A percentile compares a stretch with the other conserved stretches of the same genome.
Conservation (phyloP, 2,888 invertebrate genomes). For the Phaedon cochleariae region DNA sequence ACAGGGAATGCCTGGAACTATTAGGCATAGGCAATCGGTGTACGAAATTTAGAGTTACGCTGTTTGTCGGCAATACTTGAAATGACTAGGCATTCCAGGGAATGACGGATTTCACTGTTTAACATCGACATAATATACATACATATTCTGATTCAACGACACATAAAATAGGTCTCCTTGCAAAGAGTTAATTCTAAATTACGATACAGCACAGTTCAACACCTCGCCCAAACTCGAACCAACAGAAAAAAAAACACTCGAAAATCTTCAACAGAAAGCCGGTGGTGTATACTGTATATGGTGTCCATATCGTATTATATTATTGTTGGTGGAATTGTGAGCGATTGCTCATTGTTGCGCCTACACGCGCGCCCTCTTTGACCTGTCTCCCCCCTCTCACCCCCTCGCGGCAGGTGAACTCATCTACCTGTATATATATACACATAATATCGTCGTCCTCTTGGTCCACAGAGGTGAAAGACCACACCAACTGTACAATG, state of each 20-base stretch:
- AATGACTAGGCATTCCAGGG: too few species aligned
- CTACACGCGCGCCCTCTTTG: slow-evolving; percentile 55
- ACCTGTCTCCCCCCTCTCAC: slow-evolving; percentile 50
- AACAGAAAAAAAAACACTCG: background rate
- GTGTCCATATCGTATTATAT: background rate
- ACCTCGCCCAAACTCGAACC: background rate
- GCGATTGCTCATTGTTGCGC: slow-evolving; percentile 58
- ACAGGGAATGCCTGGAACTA: too few species aligned
- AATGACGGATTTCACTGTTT: too few species aligned
- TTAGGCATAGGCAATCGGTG: too few species aligned
- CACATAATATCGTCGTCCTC: too few species aligned
- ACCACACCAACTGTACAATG: too few species aligned
- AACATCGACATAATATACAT: too few species aligned
- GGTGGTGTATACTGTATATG: background rate
- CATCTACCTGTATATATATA: slow-evolving; percentile 47
- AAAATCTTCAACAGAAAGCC: background rate
- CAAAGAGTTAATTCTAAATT: background rate
- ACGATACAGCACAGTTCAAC: background rate
- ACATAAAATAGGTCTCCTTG: too few species aligned
- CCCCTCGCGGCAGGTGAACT: slow-evolving; percentile 49
- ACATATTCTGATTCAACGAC: too few species aligned
- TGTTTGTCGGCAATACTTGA: too few species aligned
- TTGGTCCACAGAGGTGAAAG: too few species aligned
- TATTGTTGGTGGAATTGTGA: slow-evolving; percentile 53
- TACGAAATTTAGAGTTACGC: too few species aligned